These are phyloP conservation scores for Eurystomus gularis DNA, from an alignment of 2,113 vertebrate species.

Conservation along the genomic window DNA sequence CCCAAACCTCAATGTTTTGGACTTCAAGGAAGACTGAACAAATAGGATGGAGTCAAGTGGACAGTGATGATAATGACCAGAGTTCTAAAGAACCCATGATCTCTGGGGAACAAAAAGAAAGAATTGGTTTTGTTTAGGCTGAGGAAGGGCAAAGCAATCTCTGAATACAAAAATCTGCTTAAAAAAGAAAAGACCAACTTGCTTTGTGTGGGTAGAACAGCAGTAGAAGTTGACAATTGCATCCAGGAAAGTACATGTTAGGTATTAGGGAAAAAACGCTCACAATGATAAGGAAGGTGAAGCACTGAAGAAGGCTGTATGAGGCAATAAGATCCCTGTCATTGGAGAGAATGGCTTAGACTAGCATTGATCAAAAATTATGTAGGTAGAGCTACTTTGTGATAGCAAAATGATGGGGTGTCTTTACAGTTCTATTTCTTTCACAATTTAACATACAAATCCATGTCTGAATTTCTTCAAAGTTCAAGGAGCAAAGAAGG, in stretches of 20 bases:
- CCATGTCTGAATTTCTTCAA: neutral
- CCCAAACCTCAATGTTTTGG: neutral
- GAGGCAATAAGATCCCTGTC: neutral
- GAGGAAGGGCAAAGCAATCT: neutral
- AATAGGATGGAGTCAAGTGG: neutral
- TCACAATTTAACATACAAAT: neutral
- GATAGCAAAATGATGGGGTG: neutral
- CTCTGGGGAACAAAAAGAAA: neutral
- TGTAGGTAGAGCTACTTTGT: neutral
- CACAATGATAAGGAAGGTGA: neutral
- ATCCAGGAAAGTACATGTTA: neutral
- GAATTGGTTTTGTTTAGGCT: neutral
- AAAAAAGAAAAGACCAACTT: neutral
- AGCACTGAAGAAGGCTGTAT: neutral
- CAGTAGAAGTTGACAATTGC: neutral
- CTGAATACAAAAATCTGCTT: neutral
- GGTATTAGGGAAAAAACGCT: neutral
- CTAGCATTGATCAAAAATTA: neutral
- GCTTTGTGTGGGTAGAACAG: neutral
- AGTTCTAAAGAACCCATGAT: neutral
- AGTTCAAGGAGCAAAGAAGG: neutral
- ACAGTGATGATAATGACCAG: neutral
- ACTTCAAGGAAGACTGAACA: neutral
- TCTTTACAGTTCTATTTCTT: neutral
- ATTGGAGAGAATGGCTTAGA: neutral